Percentiles rank a stretch among this genome's conserved stretches.
phyloP scores from a whole-genome alignment of 1,140 invertebrate genomes.

The Atta cephalotes region DNA sequence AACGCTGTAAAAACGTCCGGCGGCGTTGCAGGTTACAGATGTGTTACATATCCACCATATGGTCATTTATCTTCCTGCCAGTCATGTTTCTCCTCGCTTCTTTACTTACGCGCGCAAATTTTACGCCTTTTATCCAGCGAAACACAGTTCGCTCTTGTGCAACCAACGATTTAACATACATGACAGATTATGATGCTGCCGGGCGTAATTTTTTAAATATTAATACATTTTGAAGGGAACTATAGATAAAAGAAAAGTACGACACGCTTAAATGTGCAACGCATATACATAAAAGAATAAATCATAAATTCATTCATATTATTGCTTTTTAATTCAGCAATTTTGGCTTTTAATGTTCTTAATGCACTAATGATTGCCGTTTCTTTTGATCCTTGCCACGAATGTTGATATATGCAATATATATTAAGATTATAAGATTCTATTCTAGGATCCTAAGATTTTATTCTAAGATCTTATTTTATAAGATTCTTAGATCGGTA shows the following conservation, averaged over 20 bases:
- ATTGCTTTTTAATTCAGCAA: slow-evolving; percentile 58
- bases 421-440: no score
- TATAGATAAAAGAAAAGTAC: not conserved
- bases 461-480: no score
- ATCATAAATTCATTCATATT: slow-evolving; percentile 55
- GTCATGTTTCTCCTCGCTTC: slow-evolving; percentile 60
- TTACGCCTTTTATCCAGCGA: slow-evolving; percentile 28
- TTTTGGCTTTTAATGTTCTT: slow-evolving; percentile 42
- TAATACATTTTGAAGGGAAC: slow-evolving; percentile 1
- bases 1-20: slow-evolving; percentile 65
- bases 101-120: slow-evolving; percentile 51
- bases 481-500: no score
- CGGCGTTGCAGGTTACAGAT: slow-evolving; percentile 55
- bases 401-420: no score
- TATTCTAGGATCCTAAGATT: no score
- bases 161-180: slow-evolving; percentile 35
- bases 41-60: slow-evolving; percentile 42
- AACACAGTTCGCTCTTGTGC: not conserved
- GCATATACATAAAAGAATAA: not conserved
- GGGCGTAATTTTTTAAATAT: slow-evolving; percentile 7
- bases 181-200: not conserved
- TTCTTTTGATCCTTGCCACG: no score
- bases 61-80: slow-evolving; percentile 67
- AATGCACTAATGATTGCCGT: not conserved
- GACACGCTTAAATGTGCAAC: not conserved